Evolutionary conservation across 2,113 vertebrate species (phyloP).

Genomic region (Leiothrix lutea): DNA sequence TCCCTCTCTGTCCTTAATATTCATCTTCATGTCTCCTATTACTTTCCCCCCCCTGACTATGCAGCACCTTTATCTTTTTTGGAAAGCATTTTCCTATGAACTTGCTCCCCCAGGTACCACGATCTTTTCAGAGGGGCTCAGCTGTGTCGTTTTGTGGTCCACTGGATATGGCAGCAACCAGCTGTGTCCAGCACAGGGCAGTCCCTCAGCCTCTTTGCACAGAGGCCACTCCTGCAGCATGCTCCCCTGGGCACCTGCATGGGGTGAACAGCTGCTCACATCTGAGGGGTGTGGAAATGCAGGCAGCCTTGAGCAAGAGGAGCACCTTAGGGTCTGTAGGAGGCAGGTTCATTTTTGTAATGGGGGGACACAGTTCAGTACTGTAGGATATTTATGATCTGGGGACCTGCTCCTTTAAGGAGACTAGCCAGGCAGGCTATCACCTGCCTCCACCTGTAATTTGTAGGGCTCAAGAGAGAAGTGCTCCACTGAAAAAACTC

Average conservation of each 20-base stretch:
- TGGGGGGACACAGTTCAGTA: rapidly evolving
- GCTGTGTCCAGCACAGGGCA: not conserved
- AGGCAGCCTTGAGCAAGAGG: not conserved
- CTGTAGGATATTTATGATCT: rapidly evolving
- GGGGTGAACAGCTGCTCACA: rapidly evolving
- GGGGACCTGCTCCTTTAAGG: not conserved
- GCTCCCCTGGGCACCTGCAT: not conserved
- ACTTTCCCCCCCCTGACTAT: rapidly evolving
- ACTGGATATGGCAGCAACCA: not conserved
- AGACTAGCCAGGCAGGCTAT: not conserved
- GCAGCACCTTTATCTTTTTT: not conserved
- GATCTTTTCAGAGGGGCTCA: rapidly evolving
- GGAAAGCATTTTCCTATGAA: rapidly evolving
- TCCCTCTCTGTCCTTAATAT: not conserved
- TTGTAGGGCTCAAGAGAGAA: not conserved
- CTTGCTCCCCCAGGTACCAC: rapidly evolving
- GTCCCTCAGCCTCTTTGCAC: not conserved
- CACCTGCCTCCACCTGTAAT: not conserved
- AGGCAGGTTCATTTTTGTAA: rapidly evolving
- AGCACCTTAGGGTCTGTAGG: not conserved
- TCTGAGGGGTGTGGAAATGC: no score
- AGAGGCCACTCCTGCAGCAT: not conserved
- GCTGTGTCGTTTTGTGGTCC: rapidly evolving
- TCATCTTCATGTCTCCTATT: not conserved
- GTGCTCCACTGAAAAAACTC: not conserved